These are phyloP conservation scores for Xanthia togata DNA, from an alignment of 2,888 invertebrate species.

Conservation along the genomic window DNA sequence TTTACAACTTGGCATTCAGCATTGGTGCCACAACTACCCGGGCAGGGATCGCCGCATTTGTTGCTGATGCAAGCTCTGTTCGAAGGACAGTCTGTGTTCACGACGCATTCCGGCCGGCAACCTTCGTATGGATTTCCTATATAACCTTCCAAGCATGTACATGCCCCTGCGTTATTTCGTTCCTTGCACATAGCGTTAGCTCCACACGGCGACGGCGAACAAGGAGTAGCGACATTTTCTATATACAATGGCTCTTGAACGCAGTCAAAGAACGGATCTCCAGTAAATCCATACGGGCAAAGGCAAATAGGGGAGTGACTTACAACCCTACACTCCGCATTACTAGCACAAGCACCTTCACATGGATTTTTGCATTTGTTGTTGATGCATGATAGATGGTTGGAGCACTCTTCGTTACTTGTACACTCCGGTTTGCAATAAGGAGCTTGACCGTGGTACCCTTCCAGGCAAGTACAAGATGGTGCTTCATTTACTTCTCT, in stretches of 20 bases:
- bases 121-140: conserved; percentile 95
- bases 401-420: conserved; percentile 93
- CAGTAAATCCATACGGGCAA: conserved; percentile 92
- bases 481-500: conserved; percentile 92
- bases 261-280: conserved; percentile 94
- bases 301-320: conserved; percentile 94
- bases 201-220: conserved; percentile 92
- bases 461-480: conserved; percentile 93
- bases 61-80: conserved; percentile 93
- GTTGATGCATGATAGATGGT: conserved; percentile 93
- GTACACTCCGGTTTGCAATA: conserved; percentile 95
- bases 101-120: conserved; percentile 93
- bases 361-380: conserved; percentile 95
- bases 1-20: conserved; percentile 94
- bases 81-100: conserved; percentile 93
- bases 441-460: conserved; percentile 93
- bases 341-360: conserved; percentile 92
- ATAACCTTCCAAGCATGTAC: conserved; percentile 93
- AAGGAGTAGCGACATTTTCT: conserved; percentile 87
- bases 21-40: conserved; percentile 94
- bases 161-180: conserved; percentile 91
- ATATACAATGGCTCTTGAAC: conserved; percentile 77
- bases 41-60: conserved; percentile 94
- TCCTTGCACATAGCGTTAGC: conserved; percentile 92
- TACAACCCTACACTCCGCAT: conserved; percentile 94